Base-by-base conservation (phyloP, 2,797 vertebrate genomes). In the Galago senegalensis region DNA sequence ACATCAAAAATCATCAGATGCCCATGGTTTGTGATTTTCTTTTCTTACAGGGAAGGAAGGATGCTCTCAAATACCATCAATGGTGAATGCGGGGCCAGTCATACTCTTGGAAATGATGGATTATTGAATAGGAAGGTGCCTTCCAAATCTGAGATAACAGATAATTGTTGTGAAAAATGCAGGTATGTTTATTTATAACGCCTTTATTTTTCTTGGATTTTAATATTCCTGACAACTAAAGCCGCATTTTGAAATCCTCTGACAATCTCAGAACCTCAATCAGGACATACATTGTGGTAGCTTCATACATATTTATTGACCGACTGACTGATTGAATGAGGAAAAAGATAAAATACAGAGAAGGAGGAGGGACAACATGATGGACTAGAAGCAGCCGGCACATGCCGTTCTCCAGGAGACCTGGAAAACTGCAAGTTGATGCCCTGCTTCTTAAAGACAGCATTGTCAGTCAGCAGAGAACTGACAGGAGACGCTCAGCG, bases 271-370 rank as follows among this genome's bases (percentile, higher is more conserved):
- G 72, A 58, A 20, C 61, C 29, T 86, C 67, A 79, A 49, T 85
- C 93, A 79, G 85, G 46, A 75, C 21, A n/a, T 16, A 20, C 49
- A 82, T 61, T 69, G 88, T 86, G 85, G 87, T 37, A 60, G 43
- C 88, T 67, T 95, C 73, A 92, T 96, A 76, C 75, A 86, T 96
- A 88, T 92, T 86, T 94, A 94, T 86, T 67, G 88, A 79, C 60
- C 18, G 0, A 20, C 27, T 63, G 76, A 87, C 40, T 81, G 56
- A 87, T 2, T 76, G 65, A 93, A 75, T 34, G 34, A 46, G 76
- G 16, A 23, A 70, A n/a, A 8, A 69, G 37, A 31, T 67, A 20
- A 91, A 84, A 75, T 46, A 31, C n/a, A 7, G 2, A 29, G 18
- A 60, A n/a, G 29, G 29, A 16, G 29, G 14, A 65, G 14, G 6